These are phyloP conservation scores for Etheostoma spectabile DNA, from an alignment of 2,113 vertebrate species.

Conservation along the genomic window DNA sequence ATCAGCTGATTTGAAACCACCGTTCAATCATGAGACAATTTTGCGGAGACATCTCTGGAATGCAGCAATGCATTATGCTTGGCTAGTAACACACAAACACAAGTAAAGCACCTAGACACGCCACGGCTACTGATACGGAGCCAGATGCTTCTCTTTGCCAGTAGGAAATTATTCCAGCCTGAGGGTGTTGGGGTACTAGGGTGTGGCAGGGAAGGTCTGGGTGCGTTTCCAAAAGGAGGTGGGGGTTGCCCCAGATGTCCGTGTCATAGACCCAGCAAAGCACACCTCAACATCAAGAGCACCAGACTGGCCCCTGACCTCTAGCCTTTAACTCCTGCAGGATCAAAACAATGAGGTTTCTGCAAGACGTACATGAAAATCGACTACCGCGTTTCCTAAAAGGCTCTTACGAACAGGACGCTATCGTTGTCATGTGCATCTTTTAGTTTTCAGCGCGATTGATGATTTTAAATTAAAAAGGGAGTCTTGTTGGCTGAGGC, in stretches of 20 bases:
- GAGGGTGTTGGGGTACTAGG: conserved; percentile 54
- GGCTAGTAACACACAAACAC: conserved; percentile 17
- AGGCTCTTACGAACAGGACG: background rate
- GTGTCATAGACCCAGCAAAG: conserved; percentile 21
- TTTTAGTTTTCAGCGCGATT: background rate
- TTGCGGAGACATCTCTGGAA: conserved; percentile 68
- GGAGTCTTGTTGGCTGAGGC: background rate
- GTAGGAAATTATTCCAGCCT: conserved; percentile 67
- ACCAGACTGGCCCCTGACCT: conserved; percentile 51
- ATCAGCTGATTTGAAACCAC: conserved; percentile 22
- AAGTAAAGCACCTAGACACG: conserved; percentile 50
- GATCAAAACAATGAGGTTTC: conserved; percentile 54
- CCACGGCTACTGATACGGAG: conserved; percentile 37
- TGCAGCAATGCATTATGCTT: conserved; percentile 60
- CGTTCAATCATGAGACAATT: conserved; percentile 39
- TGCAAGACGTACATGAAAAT: conserved; percentile 47
- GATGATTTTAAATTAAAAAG: background rate
- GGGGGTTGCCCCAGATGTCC: conserved; percentile 56
- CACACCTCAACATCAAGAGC: conserved; percentile 66
- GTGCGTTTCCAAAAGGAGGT: conserved; percentile 30
- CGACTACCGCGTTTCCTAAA: conserved; percentile 26
- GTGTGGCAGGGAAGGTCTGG: conserved; percentile 55
- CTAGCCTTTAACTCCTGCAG: conserved; percentile 48
- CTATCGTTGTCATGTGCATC: background rate
- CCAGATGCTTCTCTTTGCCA: conserved; percentile 62